Percentiles rank a stretch among this genome's conserved stretches.
phyloP scores from a whole-genome alignment of 53 echinoderm and acorn worm genomes.

The Luidia sarsii region DNA sequence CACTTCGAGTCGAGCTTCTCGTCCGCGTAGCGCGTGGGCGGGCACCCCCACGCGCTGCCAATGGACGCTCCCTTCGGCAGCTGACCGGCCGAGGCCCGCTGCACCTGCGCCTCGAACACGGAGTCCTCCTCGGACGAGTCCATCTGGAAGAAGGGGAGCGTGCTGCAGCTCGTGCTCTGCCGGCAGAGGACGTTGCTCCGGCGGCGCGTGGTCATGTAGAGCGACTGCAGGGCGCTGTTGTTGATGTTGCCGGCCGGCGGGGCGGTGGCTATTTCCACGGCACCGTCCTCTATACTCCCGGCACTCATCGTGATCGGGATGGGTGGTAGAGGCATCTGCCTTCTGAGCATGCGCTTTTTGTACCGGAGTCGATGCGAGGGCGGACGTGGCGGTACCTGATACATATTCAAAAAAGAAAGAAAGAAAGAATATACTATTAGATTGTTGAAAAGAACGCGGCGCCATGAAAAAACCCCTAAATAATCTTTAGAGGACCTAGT shows the following conservation, averaged over 20 bases:
- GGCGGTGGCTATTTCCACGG: not conserved
- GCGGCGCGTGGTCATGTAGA: constrained; percentile 18
- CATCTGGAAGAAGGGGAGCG: constrained; percentile 31
- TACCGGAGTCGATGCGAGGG: constrained; percentile 17
- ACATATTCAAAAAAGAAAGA: too few species aligned
- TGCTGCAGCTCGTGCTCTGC: constrained; percentile 19
- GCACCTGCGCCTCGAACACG: constrained; percentile 21
- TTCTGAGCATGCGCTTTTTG: constrained; percentile 28
- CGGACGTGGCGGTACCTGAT: constrained; percentile 33
- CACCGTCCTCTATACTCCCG: not conserved
- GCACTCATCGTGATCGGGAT: constrained; percentile 20
- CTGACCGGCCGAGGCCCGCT: not conserved
- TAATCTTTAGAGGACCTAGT: too few species aligned
- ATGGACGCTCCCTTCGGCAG: not conserved
- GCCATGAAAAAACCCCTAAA: too few species aligned
- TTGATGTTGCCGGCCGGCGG: constrained; percentile 18
- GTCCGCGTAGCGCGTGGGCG: not conserved
- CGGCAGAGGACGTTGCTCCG: constrained; percentile 8
- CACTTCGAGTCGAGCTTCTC: not conserved
- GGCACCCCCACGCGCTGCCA: not conserved
- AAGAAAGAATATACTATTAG: too few species aligned
- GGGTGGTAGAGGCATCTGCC: constrained; percentile 37
- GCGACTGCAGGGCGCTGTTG: not conserved
- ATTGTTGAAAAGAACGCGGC: too few species aligned
- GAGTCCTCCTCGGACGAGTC: constrained; percentile 46